Base-by-base conservation (phyloP, 2,113 vertebrate genomes). In the Paradisaea rubra region DNA sequence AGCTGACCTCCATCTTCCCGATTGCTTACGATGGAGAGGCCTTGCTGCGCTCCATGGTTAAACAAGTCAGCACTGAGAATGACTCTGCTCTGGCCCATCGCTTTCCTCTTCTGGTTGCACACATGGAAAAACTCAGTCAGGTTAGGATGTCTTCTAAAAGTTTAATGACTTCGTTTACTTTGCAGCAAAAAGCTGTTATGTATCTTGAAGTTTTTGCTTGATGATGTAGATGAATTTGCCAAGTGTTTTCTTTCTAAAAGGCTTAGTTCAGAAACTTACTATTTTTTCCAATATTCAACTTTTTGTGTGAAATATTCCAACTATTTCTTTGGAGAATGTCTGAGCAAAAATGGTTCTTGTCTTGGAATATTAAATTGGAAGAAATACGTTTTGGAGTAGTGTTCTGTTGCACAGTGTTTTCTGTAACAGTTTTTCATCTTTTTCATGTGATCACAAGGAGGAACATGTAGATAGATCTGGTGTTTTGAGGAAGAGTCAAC, bases 101-200 rank as follows among this genome's bases (percentile, higher is more conserved):
- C 69, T 99, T 99, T 89, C 99, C 99, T 71, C 98, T 99, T 77
- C 96, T 99, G 97, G 99, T 99, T 70, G 98, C 99, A 37, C 98
- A 99, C 89, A 99, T 99, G 99, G 99, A 99, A 97, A 99, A 99
- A 92, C 98, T 99, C 49, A 99, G 99, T 93, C 99, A 99, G 97
- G 99, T 99, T 70, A 97, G 98, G 33, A 47, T 76, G 30, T 28
- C 1, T 54, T 73, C 59, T 65, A 21, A 94, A 93, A 37, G 20
- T 28, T 1, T 9, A 28, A 23, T 42, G 6, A 3, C 17, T 54
- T 21, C 0, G 52, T 79, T 53, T 79, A 28, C 81, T 82, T 94
- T 15, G 10, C 42, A 81, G 6, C 63, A 74, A 42, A 74, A 78
- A 79, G 7, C 33, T 35, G 12, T 85, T n/a, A 21, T 0, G 0